Base-by-base conservation (phyloP, 1,140 invertebrate genomes). In the Linepithema humile region DNA sequence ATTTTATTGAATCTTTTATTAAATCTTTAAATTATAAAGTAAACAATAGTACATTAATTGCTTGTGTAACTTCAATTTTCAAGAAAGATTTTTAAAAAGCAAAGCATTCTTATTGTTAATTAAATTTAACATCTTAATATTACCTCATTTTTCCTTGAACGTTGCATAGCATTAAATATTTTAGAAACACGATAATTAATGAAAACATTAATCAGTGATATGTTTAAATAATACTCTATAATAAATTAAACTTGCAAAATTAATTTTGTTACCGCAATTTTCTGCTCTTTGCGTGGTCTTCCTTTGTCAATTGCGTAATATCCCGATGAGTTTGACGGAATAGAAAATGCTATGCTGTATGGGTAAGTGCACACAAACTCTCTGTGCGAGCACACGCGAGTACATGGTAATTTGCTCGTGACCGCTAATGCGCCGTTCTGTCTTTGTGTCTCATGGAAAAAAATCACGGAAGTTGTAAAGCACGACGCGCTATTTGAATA, bases 401-500 rank as follows among this genome's bases (percentile, higher is more conserved):
- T 26, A 29, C n/a, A 15, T 53, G 50, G 26, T 60, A 87, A 87
- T 88, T 73, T 17, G 45, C 50, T 67, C 82, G 17, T 78, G 53
- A 69, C 78, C 29, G 55, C 55, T 85, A 83, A 89, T 65, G 86
- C 82, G 77, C 59, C 48, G 53, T 43, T 57, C 60, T 80, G 64
- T 69, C 59, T 69, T 67, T 40, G 26, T 78, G 32, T 9, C 53
- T 29, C 48, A n/a, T 12, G 53, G 38, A 73, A 72, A 86, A 88
- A 85, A 88, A 90, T 88, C 70, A 80, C 62, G 75, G 65, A 88
- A 87, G 87, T 87, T 75, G 67, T 62, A 57, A 85, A 67, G 82
- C 57, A 62, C 64, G 77, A 86, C 45, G 70, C 57, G 43, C 38
- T 57, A 88, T 90, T 90, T 90, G 85, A 87, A 90, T 90, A 90